Evolutionary conservation across 2,888 invertebrate species (phyloP).

Genomic region (Caenorhabditis sp.): DNA sequence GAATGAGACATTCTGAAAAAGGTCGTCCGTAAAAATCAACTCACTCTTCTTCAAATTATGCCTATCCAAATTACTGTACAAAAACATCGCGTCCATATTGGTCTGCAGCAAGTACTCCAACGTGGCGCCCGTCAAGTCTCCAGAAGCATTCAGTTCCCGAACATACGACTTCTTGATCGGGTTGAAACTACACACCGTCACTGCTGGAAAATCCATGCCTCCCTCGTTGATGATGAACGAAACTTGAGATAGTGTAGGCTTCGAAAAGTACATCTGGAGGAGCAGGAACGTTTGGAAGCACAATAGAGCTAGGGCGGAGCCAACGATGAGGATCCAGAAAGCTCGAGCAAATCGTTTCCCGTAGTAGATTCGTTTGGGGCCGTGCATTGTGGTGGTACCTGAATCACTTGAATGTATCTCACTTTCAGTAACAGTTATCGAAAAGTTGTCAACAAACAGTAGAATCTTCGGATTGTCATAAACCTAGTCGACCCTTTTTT

Average conservation of each 20-base stretch:
- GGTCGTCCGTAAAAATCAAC: background rate
- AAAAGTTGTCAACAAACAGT: too few species aligned
- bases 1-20: background rate
- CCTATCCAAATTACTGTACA: slow-evolving; percentile 53
- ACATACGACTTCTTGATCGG: slow-evolving; percentile 73
- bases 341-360: slow-evolving; percentile 44
- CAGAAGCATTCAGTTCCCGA: slow-evolving; percentile 41
- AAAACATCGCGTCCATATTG: slow-evolving; percentile 66
- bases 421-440: too few species aligned
- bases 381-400: slow-evolving; percentile 81
- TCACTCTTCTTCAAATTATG: slow-evolving; percentile 38
- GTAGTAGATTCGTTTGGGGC: slow-evolving; percentile 75
- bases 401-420: too few species aligned
- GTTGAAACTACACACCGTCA: slow-evolving; percentile 80
- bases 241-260: slow-evolving; percentile 64
- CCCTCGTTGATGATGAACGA: slow-evolving; percentile 76
- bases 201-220: slow-evolving; percentile 76
- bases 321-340: slow-evolving; percentile 65
- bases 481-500: too few species aligned
- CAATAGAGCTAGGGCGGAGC: slow-evolving; percentile 47
- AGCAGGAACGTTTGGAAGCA: slow-evolving; percentile 59
- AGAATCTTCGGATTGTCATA: too few species aligned
- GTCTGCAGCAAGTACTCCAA: slow-evolving; percentile 68
- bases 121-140: slow-evolving; percentile 61
- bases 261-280: slow-evolving; percentile 56